Evolutionary conservation across 2,888 invertebrate genomes (phyloP), one percentile per base, ranked within the genome.

Genomic region (Clistopyga incitator): DNA sequence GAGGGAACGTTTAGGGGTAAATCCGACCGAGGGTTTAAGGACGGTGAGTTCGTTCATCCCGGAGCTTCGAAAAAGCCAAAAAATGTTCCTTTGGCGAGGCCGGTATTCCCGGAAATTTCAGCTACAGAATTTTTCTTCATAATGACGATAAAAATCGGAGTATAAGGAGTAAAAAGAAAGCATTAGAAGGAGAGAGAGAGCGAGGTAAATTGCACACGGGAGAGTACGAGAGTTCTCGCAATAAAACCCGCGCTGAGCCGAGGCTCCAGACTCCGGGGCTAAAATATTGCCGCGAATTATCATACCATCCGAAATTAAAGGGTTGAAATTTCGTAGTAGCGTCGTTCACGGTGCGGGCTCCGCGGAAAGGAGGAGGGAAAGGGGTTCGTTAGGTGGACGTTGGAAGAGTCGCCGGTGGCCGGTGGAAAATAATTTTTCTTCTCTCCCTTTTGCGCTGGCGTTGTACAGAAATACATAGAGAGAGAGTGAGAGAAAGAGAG

Each of bases 271-370:
- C 84, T 78, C 74, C 42, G 77, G 20, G 89, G 86, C 87, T 92
- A 89, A 92, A 92, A 91, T 92, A 92, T 91, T 89, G 91, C 90
- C 90, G 78, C 90, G 91, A 92, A 92, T 92, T 92, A 92, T 92
- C 92, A 91, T 92, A 92, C 89, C 89, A 90, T 91, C 91, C 90
- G 90, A 92, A 92, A 92, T 92, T 91, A 92, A 92, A 92, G 92
- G 92, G 90, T 88, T 89, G 91, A 90, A 91, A 90, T 90, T 92
- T 91, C 89, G 88, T 68, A 52, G 84, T 70, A 70, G 71, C 77
- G 82, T 67, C 82, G 74, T 68, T 74, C 23, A 56, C 61, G 65
- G 61, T 18, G 18, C 23, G 25, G 20, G 25, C 3, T 56, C 20
- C 11, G 56, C 15, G 25, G 25, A 15, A 18, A n/a, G n/a, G 56